phyloP scores from a whole-genome alignment of 2,797 vertebrate species.

The Eutrigla gurnardus region DNA sequence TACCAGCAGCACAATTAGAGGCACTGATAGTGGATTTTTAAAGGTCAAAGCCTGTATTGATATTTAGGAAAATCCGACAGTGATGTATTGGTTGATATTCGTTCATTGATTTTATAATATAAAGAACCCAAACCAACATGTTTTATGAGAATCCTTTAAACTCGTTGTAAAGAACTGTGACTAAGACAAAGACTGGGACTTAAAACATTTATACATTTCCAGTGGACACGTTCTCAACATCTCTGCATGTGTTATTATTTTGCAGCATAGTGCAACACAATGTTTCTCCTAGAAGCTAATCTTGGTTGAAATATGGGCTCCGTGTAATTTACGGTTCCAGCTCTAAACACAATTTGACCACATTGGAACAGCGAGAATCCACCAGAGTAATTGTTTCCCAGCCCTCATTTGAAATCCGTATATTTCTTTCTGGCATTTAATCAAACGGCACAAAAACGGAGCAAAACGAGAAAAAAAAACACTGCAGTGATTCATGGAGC shows the following conservation, averaged over 20 bases:
- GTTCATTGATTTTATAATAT: not conserved
- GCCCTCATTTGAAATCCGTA: slow-evolving; percentile 5
- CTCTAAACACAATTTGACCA: not conserved
- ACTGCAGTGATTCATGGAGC: slow-evolving; percentile 13
- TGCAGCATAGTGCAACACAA: not conserved
- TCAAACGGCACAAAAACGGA: not conserved
- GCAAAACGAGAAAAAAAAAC: not conserved
- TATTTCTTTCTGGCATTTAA: slow-evolving; percentile 19
- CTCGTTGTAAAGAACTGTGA: no score
- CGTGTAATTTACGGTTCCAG: not conserved
- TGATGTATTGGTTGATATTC: not conserved
- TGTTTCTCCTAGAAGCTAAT: not conserved
- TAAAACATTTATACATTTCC: no score
- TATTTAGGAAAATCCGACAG: not conserved
- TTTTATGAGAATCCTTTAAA: no score
- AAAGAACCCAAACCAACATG: not conserved
- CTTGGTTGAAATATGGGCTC: not conserved
- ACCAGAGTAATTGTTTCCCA: not conserved
- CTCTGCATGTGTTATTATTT: no score
- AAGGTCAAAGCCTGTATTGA: not conserved
- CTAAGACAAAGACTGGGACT: no score
- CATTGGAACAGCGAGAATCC: not conserved
- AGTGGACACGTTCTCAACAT: no score
- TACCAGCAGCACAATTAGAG: no score
- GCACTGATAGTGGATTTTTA: no score